phyloP scores from a whole-genome alignment of 2,113 vertebrate genomes.

The Emydocephalus ijimae region DNA sequence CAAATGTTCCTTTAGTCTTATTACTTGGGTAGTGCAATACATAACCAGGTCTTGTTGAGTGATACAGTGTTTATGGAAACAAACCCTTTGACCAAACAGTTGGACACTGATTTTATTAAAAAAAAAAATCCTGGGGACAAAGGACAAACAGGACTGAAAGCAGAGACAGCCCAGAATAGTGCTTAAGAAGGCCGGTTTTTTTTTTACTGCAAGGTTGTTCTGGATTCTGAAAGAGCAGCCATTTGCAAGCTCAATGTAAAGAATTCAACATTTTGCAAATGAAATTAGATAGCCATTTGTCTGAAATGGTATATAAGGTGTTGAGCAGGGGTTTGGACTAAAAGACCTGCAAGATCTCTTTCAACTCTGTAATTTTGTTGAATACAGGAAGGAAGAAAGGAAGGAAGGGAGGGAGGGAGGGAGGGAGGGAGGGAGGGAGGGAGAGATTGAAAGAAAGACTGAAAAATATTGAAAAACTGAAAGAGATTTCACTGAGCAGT shows the following conservation, averaged over 20 bases:
- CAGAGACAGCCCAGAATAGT: not conserved
- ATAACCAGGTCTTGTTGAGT: not conserved
- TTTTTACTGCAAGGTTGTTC: not conserved
- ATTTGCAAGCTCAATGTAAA: not conserved
- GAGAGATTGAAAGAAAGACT: not conserved
- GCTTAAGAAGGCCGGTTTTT: not conserved
- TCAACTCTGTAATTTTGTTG: not conserved
- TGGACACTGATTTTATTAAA: conserved; percentile 13
- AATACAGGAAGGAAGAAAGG: not conserved
- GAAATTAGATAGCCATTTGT: not conserved
- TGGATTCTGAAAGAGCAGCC: not conserved
- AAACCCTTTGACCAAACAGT: not conserved
- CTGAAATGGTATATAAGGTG: not conserved
- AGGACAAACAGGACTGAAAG: conserved; percentile 24
- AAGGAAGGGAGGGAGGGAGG: not conserved
- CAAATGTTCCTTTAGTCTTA: conserved; percentile 7
- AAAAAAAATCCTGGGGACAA: conserved; percentile 14
- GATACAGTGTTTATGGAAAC: not conserved
- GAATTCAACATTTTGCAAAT: not conserved
- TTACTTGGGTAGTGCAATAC: not conserved
- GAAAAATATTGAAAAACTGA: too few species aligned
- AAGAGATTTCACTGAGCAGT: not conserved
- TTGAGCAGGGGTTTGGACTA: not conserved
- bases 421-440: not conserved
- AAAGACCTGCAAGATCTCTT: not conserved